Evolutionary conservation across 2,113 vertebrate species (phyloP), one percentile per base, ranked within the genome.

Genomic region (Cyanoderma ruficeps): DNA sequence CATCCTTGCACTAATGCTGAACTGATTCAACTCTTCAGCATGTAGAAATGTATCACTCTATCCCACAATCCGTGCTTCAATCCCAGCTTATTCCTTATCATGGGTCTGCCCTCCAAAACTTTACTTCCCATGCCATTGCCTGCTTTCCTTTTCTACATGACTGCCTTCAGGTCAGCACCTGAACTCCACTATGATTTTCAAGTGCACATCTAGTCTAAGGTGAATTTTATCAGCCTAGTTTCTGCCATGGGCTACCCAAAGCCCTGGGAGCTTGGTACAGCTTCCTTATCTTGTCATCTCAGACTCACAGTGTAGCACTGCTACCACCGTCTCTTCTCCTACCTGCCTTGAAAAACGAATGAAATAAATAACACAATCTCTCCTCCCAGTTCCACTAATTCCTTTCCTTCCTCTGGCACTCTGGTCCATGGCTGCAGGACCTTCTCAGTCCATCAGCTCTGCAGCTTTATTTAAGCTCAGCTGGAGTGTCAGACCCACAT

Each of bases 41-140:
- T 5, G 30, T 44, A 71, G 35, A 31, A 71, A 37, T 11, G 4
- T 5, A 56, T 25, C 15, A 9, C 41, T 33, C 41, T 37, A 2
- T 11, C 47, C 72, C 42, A 39, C 50, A 89, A 55, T 22, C 52
- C 2, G 1, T 31, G 31, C 56, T 75, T 17, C 50, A 88, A 65
- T 28, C 67, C 63, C 47, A 39, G 44, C 23, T 35, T 0, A 0
- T 7, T 79, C 79, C 59, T 68, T 18, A 42, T 41, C 55, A 37
- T 0, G 2, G 18, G 24, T 68, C 57, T 86, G 67, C 25, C n/a
- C 50, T 91, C 35, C 39, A 63, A 53, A 84, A 61, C 20, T 44
- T 63, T 15, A 86, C 22, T 59, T 69, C 35, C 59, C 9, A 10
- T n/a, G 71, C 9, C 2, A 3, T 24, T 80, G n/a, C 23, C 60